A percentile compares a stretch with the other conserved stretches of the same genome.
Conservation (phyloP, 2,797 vertebrate genomes). For the Pygocentrus nattereri region DNA sequence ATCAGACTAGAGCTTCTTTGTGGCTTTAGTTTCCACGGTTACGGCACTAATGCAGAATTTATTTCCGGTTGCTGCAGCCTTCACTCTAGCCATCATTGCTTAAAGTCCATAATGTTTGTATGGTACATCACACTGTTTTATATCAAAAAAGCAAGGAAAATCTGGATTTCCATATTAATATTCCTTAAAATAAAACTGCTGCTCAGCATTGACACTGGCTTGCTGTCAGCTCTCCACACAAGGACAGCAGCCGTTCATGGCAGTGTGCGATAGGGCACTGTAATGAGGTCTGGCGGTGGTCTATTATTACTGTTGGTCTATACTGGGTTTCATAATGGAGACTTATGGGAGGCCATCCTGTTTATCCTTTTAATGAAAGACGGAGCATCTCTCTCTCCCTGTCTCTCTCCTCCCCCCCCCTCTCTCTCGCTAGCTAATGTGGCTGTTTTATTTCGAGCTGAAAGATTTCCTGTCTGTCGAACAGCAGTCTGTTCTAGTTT, state of each 20-base stretch:
- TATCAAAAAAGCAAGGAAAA: no score
- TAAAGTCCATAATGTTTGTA: no score
- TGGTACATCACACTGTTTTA: no score
- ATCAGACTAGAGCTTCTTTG: no score
- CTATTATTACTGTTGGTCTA: constrained; percentile 9
- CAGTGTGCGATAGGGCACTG: background rate
- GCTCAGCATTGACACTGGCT: background rate
- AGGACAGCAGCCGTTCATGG: background rate
- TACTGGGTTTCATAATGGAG: constrained; percentile 20
- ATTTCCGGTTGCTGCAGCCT: no score
- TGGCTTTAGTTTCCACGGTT: no score
- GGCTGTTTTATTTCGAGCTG: constrained; percentile 64
- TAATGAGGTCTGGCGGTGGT: constrained; percentile 2
- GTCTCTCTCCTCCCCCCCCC: constrained; percentile 42
- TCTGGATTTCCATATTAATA: no score
- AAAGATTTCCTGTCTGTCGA: constrained; percentile 72
- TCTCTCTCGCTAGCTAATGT: constrained; percentile 52
- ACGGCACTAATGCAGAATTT: no score
- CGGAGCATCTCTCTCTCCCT: constrained; percentile 6
- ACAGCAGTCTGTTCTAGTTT: constrained; percentile 58
- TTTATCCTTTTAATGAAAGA: constrained; percentile 28
- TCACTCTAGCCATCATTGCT: no score
- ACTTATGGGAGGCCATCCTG: background rate
- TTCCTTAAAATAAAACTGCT: no score
- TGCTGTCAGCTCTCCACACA: background rate